These are phyloP conservation scores for Antheraea assamensis DNA, from an alignment of 2,888 invertebrate species.

Conservation along the genomic window DNA sequence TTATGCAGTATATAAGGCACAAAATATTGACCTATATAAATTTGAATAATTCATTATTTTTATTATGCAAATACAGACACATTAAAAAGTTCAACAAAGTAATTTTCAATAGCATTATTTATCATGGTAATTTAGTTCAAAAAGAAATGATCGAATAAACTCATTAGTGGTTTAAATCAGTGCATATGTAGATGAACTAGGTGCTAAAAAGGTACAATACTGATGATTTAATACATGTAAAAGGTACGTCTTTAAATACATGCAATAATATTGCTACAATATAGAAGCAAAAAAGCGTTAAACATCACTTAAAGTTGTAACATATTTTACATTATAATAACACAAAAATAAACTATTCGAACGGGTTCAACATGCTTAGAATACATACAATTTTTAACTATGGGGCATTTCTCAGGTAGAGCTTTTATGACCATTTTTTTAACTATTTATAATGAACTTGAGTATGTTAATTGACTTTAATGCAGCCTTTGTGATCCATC, in stretches of 20 bases:
- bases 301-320: conserved; percentile 58
- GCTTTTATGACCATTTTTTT: neutral
- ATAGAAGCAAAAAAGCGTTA: conserved; percentile 37
- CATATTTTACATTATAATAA: conserved; percentile 59
- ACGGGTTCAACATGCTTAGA: conserved; percentile 73
- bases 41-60: conserved; percentile 25
- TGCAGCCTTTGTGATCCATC: neutral
- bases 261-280: conserved; percentile 28
- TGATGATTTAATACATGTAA: conserved; percentile 54
- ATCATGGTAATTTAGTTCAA: conserved; percentile 1
- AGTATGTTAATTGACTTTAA: conserved; percentile 17
- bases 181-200: conserved; percentile 24
- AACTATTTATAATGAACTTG: conserved; percentile 4
- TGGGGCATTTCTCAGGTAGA: conserved; percentile 13
- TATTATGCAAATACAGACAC: neutral
- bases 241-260: conserved; percentile 27
- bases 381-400: conserved; percentile 34
- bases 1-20: conserved; percentile 71
- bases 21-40: conserved; percentile 38
- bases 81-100: neutral
- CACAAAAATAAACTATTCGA: conserved; percentile 79
- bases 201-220: conserved; percentile 56
- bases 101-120: neutral
- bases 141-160: conserved; percentile 5
- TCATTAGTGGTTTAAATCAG: conserved; percentile 18